These are phyloP conservation scores for Planiliza haematocheilus DNA, from an alignment of 2,113 vertebrate genomes.

Conservation along the genomic window DNA sequence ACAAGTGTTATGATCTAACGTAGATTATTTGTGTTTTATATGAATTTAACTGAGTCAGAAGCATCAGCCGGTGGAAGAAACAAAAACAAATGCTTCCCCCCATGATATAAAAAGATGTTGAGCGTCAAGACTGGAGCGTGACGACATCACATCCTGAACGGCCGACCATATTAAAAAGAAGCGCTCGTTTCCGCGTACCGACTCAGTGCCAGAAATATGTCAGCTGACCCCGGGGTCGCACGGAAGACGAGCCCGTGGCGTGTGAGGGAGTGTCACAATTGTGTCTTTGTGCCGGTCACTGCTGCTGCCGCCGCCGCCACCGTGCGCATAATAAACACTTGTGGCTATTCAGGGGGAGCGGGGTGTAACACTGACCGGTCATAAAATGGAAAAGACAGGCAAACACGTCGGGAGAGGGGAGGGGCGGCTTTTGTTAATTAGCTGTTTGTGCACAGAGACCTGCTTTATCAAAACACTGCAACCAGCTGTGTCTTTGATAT, in stretches of 20 bases:
- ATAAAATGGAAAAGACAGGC: constrained; percentile 83
- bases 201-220: constrained; percentile 74
- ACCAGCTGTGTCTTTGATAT: constrained; percentile 95
- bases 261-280: constrained; percentile 75
- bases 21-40: background rate
- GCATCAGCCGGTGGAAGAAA: background rate
- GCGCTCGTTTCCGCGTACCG: constrained; percentile 56
- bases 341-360: constrained; percentile 73
- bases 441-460: constrained; percentile 88
- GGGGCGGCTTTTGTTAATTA: constrained; percentile 89
- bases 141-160: constrained; percentile 69
- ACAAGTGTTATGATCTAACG: constrained; percentile 10
- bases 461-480: constrained; percentile 90
- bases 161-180: constrained; percentile 42
- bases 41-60: background rate
- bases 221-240: constrained; percentile 70
- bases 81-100: background rate
- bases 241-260: constrained; percentile 56
- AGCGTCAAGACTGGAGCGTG: background rate
- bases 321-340: constrained; percentile 79
- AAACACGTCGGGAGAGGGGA: constrained; percentile 76
- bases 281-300: constrained; percentile 72
- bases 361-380: constrained; percentile 73
- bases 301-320: constrained; percentile 56
- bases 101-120: background rate